These are phyloP conservation scores for Ooceraea biroi DNA, from an alignment of 1,140 invertebrate genomes.

Conservation along the genomic window DNA sequence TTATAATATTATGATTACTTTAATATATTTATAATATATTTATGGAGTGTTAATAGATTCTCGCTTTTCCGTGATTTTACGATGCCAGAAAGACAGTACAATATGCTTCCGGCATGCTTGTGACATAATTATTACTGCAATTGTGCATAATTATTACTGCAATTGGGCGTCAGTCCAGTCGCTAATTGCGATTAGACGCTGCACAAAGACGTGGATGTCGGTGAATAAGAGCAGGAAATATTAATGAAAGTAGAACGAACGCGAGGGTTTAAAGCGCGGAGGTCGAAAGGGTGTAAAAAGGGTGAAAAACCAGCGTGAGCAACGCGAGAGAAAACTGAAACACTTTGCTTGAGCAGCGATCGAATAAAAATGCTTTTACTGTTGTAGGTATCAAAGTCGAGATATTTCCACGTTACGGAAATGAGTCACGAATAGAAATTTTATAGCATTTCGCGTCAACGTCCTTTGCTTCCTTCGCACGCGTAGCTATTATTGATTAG, in stretches of 20 bases:
- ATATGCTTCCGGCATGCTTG: not conserved
- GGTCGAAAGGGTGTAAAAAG: constrained; percentile 23
- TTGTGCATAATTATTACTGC: constrained; percentile 10
- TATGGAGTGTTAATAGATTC: not conserved
- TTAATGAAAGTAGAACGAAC: constrained; percentile 31
- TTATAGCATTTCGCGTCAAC: not conserved
- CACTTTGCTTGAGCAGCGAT: not conserved
- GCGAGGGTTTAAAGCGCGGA: not conserved
- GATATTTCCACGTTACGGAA: not conserved
- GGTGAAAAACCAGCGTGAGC: not conserved
- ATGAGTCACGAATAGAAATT: not conserved
- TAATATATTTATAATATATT: not conserved
- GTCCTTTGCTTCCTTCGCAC: not conserved
- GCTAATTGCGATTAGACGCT: constrained; percentile 25
- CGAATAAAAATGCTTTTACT: constrained; percentile 17
- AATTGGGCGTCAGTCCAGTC: constrained; percentile 13
- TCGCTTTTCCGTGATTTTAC: constrained; percentile 22
- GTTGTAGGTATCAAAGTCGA: not conserved
- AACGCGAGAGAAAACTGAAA: not conserved
- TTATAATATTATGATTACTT: constrained; percentile 8
- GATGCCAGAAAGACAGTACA: not conserved
- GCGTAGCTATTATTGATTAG: not conserved
- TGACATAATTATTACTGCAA: constrained; percentile 32
- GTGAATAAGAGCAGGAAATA: constrained; percentile 35
- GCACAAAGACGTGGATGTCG: not conserved